Evolutionary conservation across 2,888 invertebrate species (phyloP), one percentile per base, ranked within the genome.

Genomic region (Encarsia formosa): DNA sequence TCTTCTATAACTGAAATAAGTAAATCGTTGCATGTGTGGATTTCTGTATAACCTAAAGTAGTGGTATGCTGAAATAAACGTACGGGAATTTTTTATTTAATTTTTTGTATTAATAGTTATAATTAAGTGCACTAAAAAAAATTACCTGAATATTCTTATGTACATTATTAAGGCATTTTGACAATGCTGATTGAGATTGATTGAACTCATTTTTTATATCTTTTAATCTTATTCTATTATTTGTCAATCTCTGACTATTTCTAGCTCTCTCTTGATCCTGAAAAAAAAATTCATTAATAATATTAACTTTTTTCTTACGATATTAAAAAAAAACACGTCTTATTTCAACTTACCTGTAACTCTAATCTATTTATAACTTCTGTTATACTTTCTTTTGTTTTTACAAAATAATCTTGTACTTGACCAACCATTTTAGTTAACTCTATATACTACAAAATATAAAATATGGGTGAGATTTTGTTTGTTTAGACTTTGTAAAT

Each of bases 131-230:
- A 29, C n/a, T 41, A 3, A 4, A 11, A 41, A 41, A 20, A 16
- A n/a, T 40, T 49, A 65, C 64, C 47, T 63, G 56, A 42, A 58
- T 55, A 56, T 62, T 63, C 32, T 57, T 58, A 8, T 62, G 59
- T 38, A 63, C 59, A 43, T 49, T 57, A 39, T 56, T 60, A 37
- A 64, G 45, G 35, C 50, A 54, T 35, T 50, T 56, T n/a, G 59
- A 61, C 11, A 66, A 56, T 37, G 65, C 62, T 20, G 51, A 59
- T 42, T 67, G 65, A 29, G 59, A 51, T 55, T 60, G 63, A 60
- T 71, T 72, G 24, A 72, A 64, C 41, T 67, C 63, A 63, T 72
- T 69, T 51, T 73, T 72, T 34, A 71, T 61, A 47, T 67, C 63
- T 46, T 73, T 72, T 32, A 73, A 52, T 57, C 62, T 69, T 18